Base-by-base conservation (phyloP, 2,113 vertebrate genomes). In the Poeciliopsis prolifica region DNA sequence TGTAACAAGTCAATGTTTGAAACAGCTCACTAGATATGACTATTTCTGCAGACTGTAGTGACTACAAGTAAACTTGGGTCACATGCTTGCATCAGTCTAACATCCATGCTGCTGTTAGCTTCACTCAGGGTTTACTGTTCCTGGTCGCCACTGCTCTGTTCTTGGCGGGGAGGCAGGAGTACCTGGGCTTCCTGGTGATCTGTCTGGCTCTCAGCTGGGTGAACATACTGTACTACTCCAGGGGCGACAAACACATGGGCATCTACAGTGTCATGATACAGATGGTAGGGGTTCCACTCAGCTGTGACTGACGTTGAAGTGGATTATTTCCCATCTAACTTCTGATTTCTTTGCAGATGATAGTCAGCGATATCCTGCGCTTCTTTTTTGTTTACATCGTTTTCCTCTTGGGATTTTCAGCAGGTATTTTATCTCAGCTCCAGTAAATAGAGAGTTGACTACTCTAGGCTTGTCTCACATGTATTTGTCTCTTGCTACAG, bases 181-280 rank as follows among this genome's bases (percentile, higher is more conserved):
- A 97, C 10, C 93, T 99, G 42, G 92, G 94, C 1, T 93, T 95
- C 70, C 91, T 97, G 77, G 97, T 98, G 48, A 76, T 96, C 68
- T 94, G 96, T 1, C 89, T 98, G 13, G 96, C 97, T 0, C 65
- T 99, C 88, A 96, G 96, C 22, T 99, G 97, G 98, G 82, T 98
- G 74, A 96, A 99, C 89, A 73, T 96, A 48, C 95, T 99, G 0
- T 99, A 97, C 81, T 99, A 93, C 77, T 96, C 95, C 5, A 95
- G 98, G 0, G 97, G 98, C 35, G 92, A 95, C 72, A 86, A 88
- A 54, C 94, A 95, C 91, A 96, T 96, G 1, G 98, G 98, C 22
- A 95, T 99, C 92, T 99, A 99, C 92, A 97, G 96, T 0, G 94
- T 99, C 90, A 98, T 99, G 97, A 98, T 98, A 81, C 96, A 98